Base-by-base conservation (phyloP, 1,140 invertebrate species). In the Portunus trituberculatus region DNA sequence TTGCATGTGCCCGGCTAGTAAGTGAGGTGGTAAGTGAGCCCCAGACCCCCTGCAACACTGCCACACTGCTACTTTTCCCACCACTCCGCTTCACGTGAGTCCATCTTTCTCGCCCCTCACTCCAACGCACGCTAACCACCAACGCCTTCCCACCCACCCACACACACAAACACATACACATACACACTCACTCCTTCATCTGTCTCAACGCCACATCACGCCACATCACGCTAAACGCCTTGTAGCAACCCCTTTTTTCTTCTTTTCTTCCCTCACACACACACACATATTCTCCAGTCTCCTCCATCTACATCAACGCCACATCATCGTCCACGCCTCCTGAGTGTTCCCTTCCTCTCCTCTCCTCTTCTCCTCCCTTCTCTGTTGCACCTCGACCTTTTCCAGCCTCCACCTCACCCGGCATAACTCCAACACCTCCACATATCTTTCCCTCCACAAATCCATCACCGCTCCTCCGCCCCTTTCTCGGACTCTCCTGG, bases 1-100 rank as follows among this genome's bases (percentile, higher is more conserved):
- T 92, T 92, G 46, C 76, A 92, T 83, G 91, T 67, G 32, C 31
- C 46, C 31, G 76, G 59, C n/a, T 46, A 32, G 87, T 48, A 89
- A 48, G 39, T 59, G 52, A 46, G 87, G 4, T 46, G 87, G 87
- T 48, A 89, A 48, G 39, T 59, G 52, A 46, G 87, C 7, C 39
- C 8, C 12, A 48, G 39, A 46, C 39, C 87, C 39, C 39, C 87
- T 12, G 10, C 52, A 14, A 32, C 86, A 46, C 7, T 46, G 0
- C 59, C 6, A 29, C 46, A 76, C n/a, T 76, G 25, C 25, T n/a
- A 76, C 12, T n/a, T 76, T n/a, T 76, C 20, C 20, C 20, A n/a
- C 67, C n/a, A 76, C 6, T 76, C 67, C 20, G 20, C 67, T n/a
- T 76, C 67, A 76, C 67, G 67, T n/a, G 67, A 76, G 12, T 76